A percentile compares a stretch with the other conserved stretches of the same genome.
phyloP scores from a whole-genome alignment of 1,140 invertebrate species.

The Euschistus heros region DNA sequence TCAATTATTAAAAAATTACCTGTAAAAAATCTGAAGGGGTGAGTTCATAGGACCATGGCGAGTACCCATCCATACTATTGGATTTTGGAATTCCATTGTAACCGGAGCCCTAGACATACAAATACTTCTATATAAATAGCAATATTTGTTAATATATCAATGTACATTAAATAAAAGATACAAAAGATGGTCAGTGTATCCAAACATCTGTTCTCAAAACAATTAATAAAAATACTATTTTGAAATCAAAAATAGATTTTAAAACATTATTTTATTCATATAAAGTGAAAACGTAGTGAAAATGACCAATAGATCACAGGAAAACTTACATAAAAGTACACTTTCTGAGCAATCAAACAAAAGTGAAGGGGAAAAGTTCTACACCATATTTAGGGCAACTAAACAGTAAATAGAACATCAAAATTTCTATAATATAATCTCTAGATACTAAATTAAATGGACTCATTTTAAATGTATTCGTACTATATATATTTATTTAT shows the following conservation, averaged over 20 bases:
- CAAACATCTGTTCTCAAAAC: too few species aligned
- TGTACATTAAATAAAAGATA: too few species aligned
- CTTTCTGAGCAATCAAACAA: slow-evolving; percentile 4
- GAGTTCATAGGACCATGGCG: slow-evolving; percentile 28
- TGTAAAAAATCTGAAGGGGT: slow-evolving; percentile 26
- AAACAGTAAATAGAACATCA: not conserved
- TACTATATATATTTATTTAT: not conserved
- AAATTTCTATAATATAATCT: not conserved
- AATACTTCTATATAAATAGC: too few species aligned
- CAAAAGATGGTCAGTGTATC: too few species aligned
- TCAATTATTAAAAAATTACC: slow-evolving; percentile 17
- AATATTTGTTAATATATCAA: too few species aligned
- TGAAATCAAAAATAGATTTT: too few species aligned
- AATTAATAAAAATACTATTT: too few species aligned
- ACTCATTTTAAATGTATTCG: not conserved
- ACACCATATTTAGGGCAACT: slow-evolving; percentile 21
- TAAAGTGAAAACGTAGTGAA: too few species aligned
- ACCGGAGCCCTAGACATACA: not conserved
- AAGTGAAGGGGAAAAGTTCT: slow-evolving; percentile 21
- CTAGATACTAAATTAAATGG: not conserved
- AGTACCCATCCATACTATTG: slow-evolving; percentile 25
- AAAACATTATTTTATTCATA: too few species aligned
- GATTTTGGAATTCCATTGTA: slow-evolving; percentile 23
- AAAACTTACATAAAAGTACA: not conserved
- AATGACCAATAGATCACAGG: too few species aligned